phyloP scores from a whole-genome alignment of 2,113 vertebrate species.

The Vulpes vulpes region DNA sequence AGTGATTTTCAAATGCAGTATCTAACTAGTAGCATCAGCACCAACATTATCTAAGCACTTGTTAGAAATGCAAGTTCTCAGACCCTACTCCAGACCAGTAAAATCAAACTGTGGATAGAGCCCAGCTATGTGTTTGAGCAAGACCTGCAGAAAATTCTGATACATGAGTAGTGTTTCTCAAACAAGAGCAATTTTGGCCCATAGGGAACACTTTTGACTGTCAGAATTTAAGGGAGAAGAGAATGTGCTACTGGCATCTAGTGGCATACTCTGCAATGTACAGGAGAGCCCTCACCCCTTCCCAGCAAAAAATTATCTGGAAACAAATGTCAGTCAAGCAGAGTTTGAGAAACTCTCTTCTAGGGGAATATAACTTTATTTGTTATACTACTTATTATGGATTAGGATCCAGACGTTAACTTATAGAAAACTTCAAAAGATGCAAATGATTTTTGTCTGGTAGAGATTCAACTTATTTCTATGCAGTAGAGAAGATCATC shows the following conservation, averaged over 20 bases:
- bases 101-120: not conserved
- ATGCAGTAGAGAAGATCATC: not conserved
- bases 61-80: constrained; percentile 5
- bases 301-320: not conserved
- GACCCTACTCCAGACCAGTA: not conserved
- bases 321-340: not conserved
- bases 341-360: not conserved
- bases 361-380: not conserved
- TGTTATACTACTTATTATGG: not conserved
- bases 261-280: not conserved
- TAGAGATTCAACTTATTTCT: constrained; percentile 29
- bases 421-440: not conserved
- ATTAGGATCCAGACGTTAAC: not conserved
- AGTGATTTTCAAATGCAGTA: not conserved
- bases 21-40: not conserved
- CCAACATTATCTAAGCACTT: not conserved
- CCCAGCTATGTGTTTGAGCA: not conserved
- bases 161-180: not conserved
- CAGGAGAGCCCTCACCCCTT: not conserved
- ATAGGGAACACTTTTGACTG: not conserved
- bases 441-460: not conserved
- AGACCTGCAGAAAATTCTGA: not conserved
- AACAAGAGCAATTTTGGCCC: not conserved
- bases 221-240: not conserved
- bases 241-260: not conserved